Evolutionary conservation across 2,113 vertebrate genomes (phyloP).

Genomic region (Raphicerus campestris): DNA sequence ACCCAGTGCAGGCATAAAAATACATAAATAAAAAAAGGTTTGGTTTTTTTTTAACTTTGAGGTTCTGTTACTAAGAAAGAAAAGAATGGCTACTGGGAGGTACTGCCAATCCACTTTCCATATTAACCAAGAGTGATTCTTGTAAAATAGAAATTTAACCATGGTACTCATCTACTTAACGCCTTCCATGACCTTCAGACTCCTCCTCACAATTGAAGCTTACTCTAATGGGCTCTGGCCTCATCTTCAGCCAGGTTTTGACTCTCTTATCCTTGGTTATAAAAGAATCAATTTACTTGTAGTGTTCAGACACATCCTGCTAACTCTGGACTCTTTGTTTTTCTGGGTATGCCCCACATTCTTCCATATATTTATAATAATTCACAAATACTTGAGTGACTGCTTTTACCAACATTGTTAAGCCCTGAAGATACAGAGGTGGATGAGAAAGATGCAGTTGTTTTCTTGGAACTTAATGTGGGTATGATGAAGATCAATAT

Average conservation of each 20-base stretch:
- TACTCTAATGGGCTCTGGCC: background rate
- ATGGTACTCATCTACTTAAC: background rate
- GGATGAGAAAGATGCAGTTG: background rate
- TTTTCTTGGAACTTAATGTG: background rate
- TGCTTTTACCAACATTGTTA: background rate
- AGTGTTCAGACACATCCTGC: background rate
- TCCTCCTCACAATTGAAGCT: background rate
- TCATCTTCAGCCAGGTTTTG: background rate
- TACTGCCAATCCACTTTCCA: background rate
- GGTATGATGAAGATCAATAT: background rate
- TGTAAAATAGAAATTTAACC: background rate
- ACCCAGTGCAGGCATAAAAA: background rate
- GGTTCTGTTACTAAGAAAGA: background rate
- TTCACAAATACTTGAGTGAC: background rate
- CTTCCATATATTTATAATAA: background rate
- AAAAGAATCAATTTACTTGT: background rate
- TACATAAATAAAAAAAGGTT: background rate
- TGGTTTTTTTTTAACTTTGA: background rate
- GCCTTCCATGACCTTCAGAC: background rate
- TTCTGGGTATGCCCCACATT: background rate
- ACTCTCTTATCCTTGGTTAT: background rate
- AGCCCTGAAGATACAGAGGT: background rate
- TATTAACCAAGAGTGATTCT: background rate
- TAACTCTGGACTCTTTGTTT: background rate
- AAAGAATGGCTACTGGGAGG: background rate